Evolutionary conservation across 2,797 vertebrate species (phyloP).

Genomic region (Pachyuromys duprasi): DNA sequence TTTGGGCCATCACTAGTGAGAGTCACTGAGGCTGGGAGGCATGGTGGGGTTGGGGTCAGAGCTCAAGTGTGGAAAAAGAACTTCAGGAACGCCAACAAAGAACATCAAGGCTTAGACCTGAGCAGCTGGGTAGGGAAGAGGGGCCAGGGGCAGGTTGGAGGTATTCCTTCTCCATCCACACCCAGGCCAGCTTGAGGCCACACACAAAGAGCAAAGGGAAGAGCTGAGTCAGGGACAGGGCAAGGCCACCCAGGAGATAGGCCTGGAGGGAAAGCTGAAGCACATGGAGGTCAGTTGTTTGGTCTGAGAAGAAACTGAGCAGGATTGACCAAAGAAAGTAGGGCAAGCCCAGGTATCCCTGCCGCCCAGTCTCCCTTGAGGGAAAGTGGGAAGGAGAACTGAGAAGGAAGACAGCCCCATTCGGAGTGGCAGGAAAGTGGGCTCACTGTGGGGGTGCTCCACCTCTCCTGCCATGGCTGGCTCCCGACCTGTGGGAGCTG

Average conservation of each 20-base stretch:
- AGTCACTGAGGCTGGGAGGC: neutral
- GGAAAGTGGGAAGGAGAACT: neutral
- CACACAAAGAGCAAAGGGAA: neutral
- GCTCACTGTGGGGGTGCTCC: too few species aligned
- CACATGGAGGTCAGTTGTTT: neutral
- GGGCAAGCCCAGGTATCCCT: neutral
- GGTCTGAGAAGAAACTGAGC: neutral
- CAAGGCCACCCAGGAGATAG: neutral
- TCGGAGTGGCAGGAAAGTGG: neutral
- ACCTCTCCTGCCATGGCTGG: too few species aligned
- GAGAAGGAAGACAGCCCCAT: neutral
- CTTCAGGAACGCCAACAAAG: neutral
- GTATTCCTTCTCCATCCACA: neutral
- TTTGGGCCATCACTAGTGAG: too few species aligned
- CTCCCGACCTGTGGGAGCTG: neutral
- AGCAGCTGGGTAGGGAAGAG: neutral
- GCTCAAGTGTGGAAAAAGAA: neutral
- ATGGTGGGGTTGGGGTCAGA: too few species aligned
- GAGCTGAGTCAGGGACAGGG: neutral
- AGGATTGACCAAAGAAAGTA: neutral
- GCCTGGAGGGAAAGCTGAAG: neutral
- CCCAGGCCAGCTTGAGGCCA: neutral
- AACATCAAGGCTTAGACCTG: neutral
- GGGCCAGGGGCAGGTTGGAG: neutral
- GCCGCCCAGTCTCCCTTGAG: neutral